Percentiles rank a stretch among this genome's conserved stretches.
These are phyloP conservation scores for Hoplostethus mediterraneus DNA, from an alignment of 2,797 vertebrate species.

Conservation along the genomic window DNA sequence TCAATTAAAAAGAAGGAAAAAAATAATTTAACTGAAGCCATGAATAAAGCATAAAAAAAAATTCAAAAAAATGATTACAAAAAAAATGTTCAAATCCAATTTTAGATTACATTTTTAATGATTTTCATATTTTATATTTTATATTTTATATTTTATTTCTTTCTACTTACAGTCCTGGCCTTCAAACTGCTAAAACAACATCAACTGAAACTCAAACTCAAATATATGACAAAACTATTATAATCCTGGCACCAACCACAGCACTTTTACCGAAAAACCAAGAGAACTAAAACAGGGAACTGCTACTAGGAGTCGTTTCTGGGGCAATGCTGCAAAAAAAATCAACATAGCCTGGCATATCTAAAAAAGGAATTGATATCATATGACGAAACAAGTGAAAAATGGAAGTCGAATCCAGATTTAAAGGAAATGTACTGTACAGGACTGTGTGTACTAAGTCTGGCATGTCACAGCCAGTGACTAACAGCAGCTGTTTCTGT, in stretches of 20 bases:
- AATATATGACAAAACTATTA: neutral
- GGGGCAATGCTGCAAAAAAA: neutral
- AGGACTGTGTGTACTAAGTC: neutral
- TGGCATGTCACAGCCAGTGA: neutral
- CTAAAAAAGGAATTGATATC: conserved; percentile 57
- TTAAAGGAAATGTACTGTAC: conserved; percentile 35
- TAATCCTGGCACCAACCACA: conserved; percentile 10
- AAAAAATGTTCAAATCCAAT: too few relatives aligned
- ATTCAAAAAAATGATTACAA: too few relatives aligned
- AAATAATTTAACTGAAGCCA: too few relatives aligned
- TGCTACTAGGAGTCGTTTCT: conserved; percentile 23
- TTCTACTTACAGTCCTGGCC: too few relatives aligned
- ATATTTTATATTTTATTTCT: too few relatives aligned
- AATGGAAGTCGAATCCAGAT: conserved; percentile 44
- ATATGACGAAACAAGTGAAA: conserved; percentile 51
- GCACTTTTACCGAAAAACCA: conserved; percentile 9
- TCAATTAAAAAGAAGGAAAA: too few relatives aligned
- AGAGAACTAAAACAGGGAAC: conserved; percentile 71
- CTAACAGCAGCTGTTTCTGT: neutral
- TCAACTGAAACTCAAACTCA: conserved; percentile 30
- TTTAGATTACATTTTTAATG: too few relatives aligned
- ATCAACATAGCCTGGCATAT: conserved; percentile 14
- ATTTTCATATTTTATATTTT: too few relatives aligned
- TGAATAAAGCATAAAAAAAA: too few relatives aligned
- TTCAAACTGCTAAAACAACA: neutral